Evolutionary conservation across 2,797 vertebrate genomes (phyloP), one percentile per base, ranked within the genome.

Genomic region (Vireo griseus): DNA sequence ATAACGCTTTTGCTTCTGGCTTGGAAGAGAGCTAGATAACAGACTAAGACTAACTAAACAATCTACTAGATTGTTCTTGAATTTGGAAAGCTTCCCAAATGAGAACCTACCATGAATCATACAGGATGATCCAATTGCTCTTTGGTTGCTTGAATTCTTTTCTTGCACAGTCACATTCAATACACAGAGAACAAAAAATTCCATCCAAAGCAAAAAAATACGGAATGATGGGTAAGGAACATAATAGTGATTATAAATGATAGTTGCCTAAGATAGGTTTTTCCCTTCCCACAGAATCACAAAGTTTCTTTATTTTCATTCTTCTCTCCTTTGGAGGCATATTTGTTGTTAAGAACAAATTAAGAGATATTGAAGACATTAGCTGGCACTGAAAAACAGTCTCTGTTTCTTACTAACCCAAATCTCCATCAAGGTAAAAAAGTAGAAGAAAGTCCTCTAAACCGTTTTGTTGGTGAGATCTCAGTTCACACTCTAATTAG

Each of bases 401-500:
- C 21, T 73, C 12, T 80, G 26, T 51, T 63, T 2, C 35, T 88
- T 74, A 57, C 15, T 50, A 77, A 44, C 28, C 28, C 57, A 85
- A 44, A 69, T 6, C 6, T 71, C 8, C 4, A 28, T 18, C 3
- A 40, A 6, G 21, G 3, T 57, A 67, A 57, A 76, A 76, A 31
- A 6, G 45, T 33, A 59, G 79, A 93, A 85, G 74, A 91, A 86
- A 40, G 61, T 82, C n/a, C 26, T 44, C 5, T 48, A 51, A 94
- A 86, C 55, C 33, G 52, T 65, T 75, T 80, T 52, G 25, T 74
- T 13, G 13, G 20, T 29, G 24, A 86, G 50, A 61, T 83, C 74
- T 89, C 68, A 69, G 71, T 83, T 94, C 86, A 76, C 65, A 33
- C 44, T 63, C 77, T 94, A 94, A 91, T 35, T 95, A 81, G 67